Evolutionary conservation across 1,140 invertebrate species (phyloP).

Genomic region (Ostrea edulis): DNA sequence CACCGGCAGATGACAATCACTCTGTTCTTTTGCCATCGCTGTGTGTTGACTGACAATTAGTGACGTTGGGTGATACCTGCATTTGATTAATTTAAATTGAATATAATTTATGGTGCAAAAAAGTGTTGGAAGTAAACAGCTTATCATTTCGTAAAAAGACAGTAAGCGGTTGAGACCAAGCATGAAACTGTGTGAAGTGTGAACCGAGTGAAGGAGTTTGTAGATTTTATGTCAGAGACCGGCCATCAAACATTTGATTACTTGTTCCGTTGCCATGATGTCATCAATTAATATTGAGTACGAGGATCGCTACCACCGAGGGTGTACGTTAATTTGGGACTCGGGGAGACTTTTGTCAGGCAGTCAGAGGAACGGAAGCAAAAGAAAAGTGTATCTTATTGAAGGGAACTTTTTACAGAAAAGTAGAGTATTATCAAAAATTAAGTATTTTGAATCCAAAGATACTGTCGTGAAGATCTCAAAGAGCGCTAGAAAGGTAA

Average conservation of each 20-base stretch:
- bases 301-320: constrained; percentile 1
- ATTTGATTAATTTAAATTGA: constrained; percentile 27
- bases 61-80: background rate
- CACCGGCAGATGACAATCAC: constrained; percentile 23
- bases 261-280: background rate
- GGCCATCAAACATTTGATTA: background rate
- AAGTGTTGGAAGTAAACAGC: background rate
- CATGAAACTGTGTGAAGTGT: background rate
- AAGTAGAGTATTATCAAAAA: constrained; percentile 35
- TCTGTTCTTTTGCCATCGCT: background rate
- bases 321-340: constrained; percentile 37
- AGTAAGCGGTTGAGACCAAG: background rate
- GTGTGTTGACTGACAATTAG: constrained; percentile 25
- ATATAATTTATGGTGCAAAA: constrained; percentile 13
- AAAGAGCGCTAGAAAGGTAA: constrained; percentile 16
- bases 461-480: background rate
- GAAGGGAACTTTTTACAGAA: constrained; percentile 33
- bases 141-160: background rate
- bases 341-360: constrained; percentile 8
- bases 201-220: background rate
- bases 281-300: background rate
- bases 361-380: background rate
- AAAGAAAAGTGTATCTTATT: background rate
- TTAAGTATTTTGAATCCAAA: constrained; percentile 40
- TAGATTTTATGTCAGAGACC: background rate